Evolutionary conservation across 1,140 invertebrate species (phyloP), one percentile per base, ranked within the genome.

Genomic region (Samia ricini): DNA sequence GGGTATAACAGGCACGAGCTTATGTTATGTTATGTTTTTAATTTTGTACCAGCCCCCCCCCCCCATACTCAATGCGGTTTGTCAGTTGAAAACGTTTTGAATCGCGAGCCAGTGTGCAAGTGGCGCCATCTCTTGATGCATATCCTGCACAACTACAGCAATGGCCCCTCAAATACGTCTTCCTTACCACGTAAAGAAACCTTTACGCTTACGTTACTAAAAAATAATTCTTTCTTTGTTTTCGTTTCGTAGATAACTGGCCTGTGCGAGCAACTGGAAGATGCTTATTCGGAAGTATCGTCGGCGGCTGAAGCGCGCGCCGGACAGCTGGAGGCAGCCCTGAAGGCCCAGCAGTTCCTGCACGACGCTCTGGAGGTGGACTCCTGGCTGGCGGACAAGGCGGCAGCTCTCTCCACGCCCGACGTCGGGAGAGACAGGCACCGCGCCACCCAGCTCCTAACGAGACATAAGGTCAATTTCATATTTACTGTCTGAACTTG

Each of bases 291-390:
- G 15, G 92, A 94, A 64, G 89, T 97, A 26, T 92, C 94, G 50
- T 91, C 92, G 6, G 94, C 94, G 64, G 94, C 95, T 0, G 91
- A 92, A 18, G 94, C 95, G 65, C 91, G 97, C 21, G 94, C 93
- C 42, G 94, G 93, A 33, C 95, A 95, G 65, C 91, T 99, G 24
- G 97, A 98, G 75, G 91, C 97, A 22, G 97, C 97, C 0, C 88
- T 98, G 48, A 96, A 95, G 82, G 95, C 96, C 15, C 97, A 98
- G 88, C 96, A 97, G 91, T 97, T 96, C 89, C 94, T 96, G 87
- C 96, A 95, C 77, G 97, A 98, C 83, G 95, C 96, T 5, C 94
- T 94, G 63, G 98, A 99, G 91, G 95, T 98, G 68, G 98, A 99
- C 89, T 94, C 95, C 55, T 99, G 98, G 98, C 93, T 99, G 56